Base-by-base conservation (phyloP, 2,888 invertebrate species). In the Litoditis marina region DNA sequence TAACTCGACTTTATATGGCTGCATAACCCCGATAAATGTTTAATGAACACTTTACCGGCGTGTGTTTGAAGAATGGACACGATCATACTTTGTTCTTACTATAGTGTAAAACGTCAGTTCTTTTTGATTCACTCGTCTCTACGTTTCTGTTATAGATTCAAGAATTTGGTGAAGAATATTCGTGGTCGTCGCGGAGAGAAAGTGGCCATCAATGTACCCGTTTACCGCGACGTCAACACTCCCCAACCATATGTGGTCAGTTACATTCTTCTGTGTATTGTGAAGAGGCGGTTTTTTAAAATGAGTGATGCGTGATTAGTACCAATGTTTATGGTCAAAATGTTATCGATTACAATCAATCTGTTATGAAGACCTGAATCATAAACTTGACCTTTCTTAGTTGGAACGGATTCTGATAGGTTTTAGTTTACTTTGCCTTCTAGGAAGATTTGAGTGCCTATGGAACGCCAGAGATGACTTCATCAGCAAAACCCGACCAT, bases 201-300 rank as follows among this genome's bases (percentile, higher is more conserved):
- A 86, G 93, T 95, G 22, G 90, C 91, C 64, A 95, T 98, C 70
- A 94, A 98, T 86, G 87, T 98, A 82, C 96, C 96, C 84, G 89
- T 83, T 93, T 88, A 84, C 90, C 88, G 83, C 52, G 98, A 98
- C 85, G 86, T 86, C 73, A 90, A 92, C 79, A 96, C 96, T 1
- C 88, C 89, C 76, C 87, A 88, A 66, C 93, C 93, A 7, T 82
- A 77, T 53, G 60, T 76, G 16, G 80, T 67, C 19, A 57, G 56
- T 53, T n/a, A n/a, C n/a, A n/a, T n/a, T n/a, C n/a, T n/a, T 30
- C 7, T 52, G 44, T 34, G 8, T 19, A 22, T 46, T 30, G n/a
- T 25, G 13, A 7, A n/a, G 7, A n/a, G 46, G n/a, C 22, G 46
- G 22, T 8, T 51, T 30, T 8, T n/a, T n/a, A n/a, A n/a, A n/a